These are phyloP conservation scores for Acromyrmex heyeri DNA, from an alignment of 1,140 invertebrate species.

Conservation along the genomic window DNA sequence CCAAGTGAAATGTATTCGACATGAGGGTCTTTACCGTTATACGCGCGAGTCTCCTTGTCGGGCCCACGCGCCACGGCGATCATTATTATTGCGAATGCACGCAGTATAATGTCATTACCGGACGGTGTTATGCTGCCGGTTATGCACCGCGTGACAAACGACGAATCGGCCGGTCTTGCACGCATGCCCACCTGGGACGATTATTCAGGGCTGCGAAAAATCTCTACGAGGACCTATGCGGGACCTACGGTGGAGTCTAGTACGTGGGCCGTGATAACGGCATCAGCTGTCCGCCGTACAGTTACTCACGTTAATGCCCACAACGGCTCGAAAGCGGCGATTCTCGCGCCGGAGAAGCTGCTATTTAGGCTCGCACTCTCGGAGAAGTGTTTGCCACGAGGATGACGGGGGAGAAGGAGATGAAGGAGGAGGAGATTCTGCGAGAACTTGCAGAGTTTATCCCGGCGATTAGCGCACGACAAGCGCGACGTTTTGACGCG, in stretches of 20 bases:
- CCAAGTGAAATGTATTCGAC: conserved; percentile 74
- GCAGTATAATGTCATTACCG: conserved; percentile 77
- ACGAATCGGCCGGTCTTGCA: conserved; percentile 55
- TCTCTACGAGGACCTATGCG: conserved; percentile 14
- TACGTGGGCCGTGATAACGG: conserved; percentile 69
- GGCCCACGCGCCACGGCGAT: conserved; percentile 75
- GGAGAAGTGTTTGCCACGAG: conserved; percentile 7
- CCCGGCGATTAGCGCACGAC: conserved; percentile 55
- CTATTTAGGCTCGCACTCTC: conserved; percentile 55
- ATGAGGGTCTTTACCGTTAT: conserved; percentile 76
- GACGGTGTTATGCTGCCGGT: conserved; percentile 59
- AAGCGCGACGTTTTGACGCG: conserved; percentile 60
- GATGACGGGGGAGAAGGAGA: neutral
- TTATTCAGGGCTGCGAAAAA: conserved; percentile 62
- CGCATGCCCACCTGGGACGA: conserved; percentile 63
- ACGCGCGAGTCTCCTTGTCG: conserved; percentile 54
- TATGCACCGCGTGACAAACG: conserved; percentile 72
- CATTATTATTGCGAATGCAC: conserved; percentile 74
- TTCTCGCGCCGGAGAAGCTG: conserved; percentile 50
- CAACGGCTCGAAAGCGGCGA: conserved; percentile 53
- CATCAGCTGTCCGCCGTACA: conserved; percentile 64
- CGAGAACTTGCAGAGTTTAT: conserved; percentile 50
- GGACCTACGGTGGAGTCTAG: conserved; percentile 32
- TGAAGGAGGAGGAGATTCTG: conserved; percentile 24
- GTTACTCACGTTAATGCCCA: conserved; percentile 69